These are phyloP conservation scores for Phyllostomus discolor DNA, from an alignment of 2,113 vertebrate species.

Conservation along the genomic window DNA sequence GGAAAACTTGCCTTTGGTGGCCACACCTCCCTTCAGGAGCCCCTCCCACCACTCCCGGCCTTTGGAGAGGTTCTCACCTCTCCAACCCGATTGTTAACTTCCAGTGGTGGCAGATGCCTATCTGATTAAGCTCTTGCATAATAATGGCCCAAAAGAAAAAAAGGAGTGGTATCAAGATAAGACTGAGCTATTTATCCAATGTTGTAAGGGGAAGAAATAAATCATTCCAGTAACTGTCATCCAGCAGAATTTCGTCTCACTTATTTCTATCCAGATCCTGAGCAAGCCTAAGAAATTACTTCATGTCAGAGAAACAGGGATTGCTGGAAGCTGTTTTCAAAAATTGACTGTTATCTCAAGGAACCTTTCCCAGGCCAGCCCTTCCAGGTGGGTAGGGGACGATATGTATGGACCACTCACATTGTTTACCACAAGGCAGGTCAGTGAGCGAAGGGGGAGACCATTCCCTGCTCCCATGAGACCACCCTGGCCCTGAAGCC, in stretches of 20 bases:
- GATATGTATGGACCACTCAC: not conserved
- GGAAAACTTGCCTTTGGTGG: not conserved
- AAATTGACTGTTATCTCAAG: not conserved
- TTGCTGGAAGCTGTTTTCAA: not conserved
- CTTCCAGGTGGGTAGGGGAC: not conserved
- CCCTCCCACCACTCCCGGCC: too few relatives aligned
- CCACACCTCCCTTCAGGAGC: not conserved
- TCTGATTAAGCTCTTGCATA: not conserved
- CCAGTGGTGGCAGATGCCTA: not conserved
- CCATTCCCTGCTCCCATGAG: not conserved
- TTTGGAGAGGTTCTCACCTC: not conserved
- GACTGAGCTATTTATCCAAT: not conserved
- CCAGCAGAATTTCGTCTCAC: not conserved
- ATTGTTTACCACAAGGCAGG: not conserved
- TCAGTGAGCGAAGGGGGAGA: not conserved
- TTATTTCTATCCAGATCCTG: not conserved
- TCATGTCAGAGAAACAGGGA: not conserved
- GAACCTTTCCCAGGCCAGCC: not conserved
- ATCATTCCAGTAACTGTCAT: not conserved
- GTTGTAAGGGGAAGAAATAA: not conserved
- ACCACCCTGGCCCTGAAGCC: not conserved
- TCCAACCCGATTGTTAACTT: not conserved
- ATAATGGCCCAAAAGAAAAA: not conserved
- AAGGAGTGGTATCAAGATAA: not conserved
- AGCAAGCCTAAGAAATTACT: not conserved